Base-by-base conservation (phyloP, 2,113 vertebrate species). In the Stegastes partitus region DNA sequence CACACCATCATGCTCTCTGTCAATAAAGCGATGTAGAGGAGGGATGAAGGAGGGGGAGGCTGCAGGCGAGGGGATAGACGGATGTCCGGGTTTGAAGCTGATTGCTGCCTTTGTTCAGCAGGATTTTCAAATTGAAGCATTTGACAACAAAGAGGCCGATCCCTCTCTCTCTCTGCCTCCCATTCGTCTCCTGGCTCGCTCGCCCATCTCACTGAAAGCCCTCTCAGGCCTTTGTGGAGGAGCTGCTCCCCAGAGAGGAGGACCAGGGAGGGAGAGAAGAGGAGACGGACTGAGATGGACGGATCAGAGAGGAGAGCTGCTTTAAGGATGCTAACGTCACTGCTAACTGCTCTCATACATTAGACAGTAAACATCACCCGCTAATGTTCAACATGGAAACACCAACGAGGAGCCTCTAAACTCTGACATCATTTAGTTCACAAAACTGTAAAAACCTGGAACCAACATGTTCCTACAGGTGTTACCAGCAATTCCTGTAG, bases 91-190 rank as follows among this genome's bases (percentile, higher is more conserved):
- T 89, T 83, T 91, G 81, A 86, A 81, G 76, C 84, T 84, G 86
- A 89, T 88, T 86, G 88, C 73, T 89, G 80, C 84, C 74, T 89
- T 90, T 87, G 81, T 90, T 90, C 84, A 76, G 82, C 78, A 83
- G 82, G 77, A 82, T 85, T 85, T 83, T 85, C 58, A 75, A 74
- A 75, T 74, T 85, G 77, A 85, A 87, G 83, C 72, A 3, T 85
- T 79, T 87, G 86, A 90, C 84, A 91, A 87, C 84, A 89, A 85
- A 89, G 84, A 82, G 56, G 22, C 12, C 2, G 19, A 55, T 74
- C 61, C 4, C 47, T 49, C 62, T 22, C 47, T 34, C 15, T 25
- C 11, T 42, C 39, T 14, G 11, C 14, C 39, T 42, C 39, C 0
- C 39, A 14, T 15, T 42, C 39, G 4, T 14, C 14, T 15, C 14